These are phyloP conservation scores for Macaca nemestrina DNA, from an alignment of 2,113 vertebrate genomes.

Conservation along the genomic window DNA sequence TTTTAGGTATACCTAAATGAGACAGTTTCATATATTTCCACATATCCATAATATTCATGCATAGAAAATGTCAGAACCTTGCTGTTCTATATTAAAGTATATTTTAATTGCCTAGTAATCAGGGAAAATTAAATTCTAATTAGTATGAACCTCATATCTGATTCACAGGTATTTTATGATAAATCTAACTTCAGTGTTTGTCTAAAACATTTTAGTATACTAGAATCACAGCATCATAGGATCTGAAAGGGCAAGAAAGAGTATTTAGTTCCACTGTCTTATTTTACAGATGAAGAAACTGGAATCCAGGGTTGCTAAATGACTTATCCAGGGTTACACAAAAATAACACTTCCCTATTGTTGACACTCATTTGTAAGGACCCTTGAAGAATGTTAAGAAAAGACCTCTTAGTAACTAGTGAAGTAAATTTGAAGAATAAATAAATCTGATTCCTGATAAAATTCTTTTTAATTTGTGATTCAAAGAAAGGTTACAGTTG, in stretches of 20 bases:
- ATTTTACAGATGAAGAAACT: background rate
- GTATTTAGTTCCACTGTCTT: background rate
- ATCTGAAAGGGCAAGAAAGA: background rate
- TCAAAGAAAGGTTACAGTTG: background rate
- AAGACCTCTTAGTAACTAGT: background rate
- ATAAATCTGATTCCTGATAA: background rate
- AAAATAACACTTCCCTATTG: background rate
- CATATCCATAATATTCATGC: background rate
- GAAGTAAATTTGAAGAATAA: background rate
- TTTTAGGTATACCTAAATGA: background rate
- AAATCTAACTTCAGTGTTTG: background rate
- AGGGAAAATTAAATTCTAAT: constrained; percentile 16
- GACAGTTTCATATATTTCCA: background rate
- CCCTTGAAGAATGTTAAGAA: background rate
- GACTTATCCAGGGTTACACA: background rate
- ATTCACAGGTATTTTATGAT: constrained; percentile 12
- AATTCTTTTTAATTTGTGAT: background rate
- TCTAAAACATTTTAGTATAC: background rate
- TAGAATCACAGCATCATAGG: background rate
- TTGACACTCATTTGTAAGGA: background rate
- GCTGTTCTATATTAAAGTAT: background rate
- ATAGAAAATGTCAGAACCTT: background rate
- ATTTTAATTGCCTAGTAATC: background rate
- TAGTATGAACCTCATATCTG: background rate
- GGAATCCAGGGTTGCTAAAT: background rate